Percentiles rank a stretch among this genome's conserved stretches.
phyloP scores from a whole-genome alignment of 2,797 vertebrate species.

The Cirrhinus molitorella region DNA sequence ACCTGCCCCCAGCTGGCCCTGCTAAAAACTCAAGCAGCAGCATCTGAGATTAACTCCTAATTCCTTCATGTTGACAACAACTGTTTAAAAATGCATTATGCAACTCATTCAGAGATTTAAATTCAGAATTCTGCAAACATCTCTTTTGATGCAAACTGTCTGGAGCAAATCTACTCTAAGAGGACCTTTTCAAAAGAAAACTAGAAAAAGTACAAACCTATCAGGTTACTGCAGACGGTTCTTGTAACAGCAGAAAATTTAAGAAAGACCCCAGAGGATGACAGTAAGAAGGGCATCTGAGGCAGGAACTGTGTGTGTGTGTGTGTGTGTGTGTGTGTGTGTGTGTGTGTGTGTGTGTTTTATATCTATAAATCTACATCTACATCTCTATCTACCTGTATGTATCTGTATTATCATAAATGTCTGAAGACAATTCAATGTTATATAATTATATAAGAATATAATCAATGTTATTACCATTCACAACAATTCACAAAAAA shows the following conservation, averaged over 20 bases:
- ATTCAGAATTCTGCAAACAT: background rate
- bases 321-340: too few species aligned
- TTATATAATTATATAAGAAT: too few species aligned
- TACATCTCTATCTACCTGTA: too few species aligned
- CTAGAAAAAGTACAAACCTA: background rate
- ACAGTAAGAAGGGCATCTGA: background rate
- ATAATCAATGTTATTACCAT: too few species aligned
- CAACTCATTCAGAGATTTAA: constrained; percentile 6
- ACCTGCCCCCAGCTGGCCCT: constrained; percentile 44
- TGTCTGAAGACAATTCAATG: too few species aligned
- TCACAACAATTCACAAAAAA: too few species aligned
- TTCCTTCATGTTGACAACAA: constrained; percentile 14
- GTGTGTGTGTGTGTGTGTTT: too few species aligned
- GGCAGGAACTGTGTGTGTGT: too few species aligned
- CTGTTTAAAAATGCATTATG: constrained; percentile 14
- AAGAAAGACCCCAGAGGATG: background rate
- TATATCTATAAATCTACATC: too few species aligned
- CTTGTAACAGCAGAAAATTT: background rate
- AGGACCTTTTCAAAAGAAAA: background rate
- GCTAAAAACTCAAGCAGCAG: constrained; percentile 11
- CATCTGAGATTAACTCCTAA: constrained; percentile 37
- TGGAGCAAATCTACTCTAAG: constrained; percentile 5
- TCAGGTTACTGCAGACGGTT: background rate
- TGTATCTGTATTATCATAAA: too few species aligned
- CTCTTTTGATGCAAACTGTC: background rate